Evolutionary conservation across 2,888 invertebrate genomes (phyloP), one percentile per base, ranked within the genome.

Genomic region (Machimus atricapillus): DNA sequence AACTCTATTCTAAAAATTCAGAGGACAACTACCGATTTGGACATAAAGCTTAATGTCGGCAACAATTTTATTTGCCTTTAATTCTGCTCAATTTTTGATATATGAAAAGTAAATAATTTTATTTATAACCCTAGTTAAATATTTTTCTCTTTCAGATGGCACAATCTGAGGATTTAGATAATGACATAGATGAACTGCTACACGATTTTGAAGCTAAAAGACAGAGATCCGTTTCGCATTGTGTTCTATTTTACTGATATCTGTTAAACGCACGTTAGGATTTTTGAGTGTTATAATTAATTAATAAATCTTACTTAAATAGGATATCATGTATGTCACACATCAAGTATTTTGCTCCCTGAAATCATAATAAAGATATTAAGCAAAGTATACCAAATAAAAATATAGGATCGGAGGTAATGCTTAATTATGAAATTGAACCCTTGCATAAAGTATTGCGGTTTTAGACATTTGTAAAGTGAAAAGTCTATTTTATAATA

Each of bases 161-260:
- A 19, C 96, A 96, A 91, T 96, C 96, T 90, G 96, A 97, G 88
- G 99, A 99, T 92, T 93, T 99, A 91, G 99, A 99, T 92, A 98
- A 99, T 93, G 99, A 99, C 91, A 98, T 99, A 90, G 99, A 99
- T 93, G 98, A 99, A 93, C 94, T 99, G 86, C 94, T 99, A 86
- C 97, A 98, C 91, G 97, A 98, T 89, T 98, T 98, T 93, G 99
- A 99, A 93, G 95, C 95, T 83, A 97, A 97, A 92, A 96, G 96
- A 91, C 95, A 96, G 90, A 94, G 98, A 91, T 94, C 97, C 88
- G 96, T 99, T 90, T 94, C 99, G 89, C 99, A 99, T 92, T 97
- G 98, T 90, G 96, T 99, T 89, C 95, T 97, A 91, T 99, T 99
- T 94, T 98, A 98, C 94, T 98, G 93, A 96, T 90, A 89, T 85